Base-by-base conservation (phyloP, 2,888 invertebrate genomes). In the Iselma pallidipennis region DNA sequence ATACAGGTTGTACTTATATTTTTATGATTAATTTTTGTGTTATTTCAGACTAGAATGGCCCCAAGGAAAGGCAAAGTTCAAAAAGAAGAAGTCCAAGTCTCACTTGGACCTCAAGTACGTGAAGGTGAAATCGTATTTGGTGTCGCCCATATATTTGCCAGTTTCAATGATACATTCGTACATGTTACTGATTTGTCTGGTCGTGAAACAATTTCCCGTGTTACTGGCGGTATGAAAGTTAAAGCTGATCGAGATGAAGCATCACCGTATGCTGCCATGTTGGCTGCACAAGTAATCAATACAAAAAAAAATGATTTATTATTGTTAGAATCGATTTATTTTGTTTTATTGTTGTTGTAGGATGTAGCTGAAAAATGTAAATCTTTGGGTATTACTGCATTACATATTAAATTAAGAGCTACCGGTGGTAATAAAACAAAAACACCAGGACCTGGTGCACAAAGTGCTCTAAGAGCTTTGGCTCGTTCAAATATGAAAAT, bases 241-340 rank as follows among this genome's bases (percentile, higher is more conserved):
- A 99, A 99, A 85, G 99, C 99, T 75, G 99, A 99, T 86, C 91
- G 99, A 86, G 99, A 99, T 84, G 99, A 99, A 85, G 96, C 99
- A 69, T 98, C 98, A 50, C 99, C 99, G 51, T 99, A 99, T 81
- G 99, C 99, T 78, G 99, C 99, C 89, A 99, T 99, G 99, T 96
- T 99, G 85, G 99, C 99, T 75, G 98, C 98, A 71, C 98, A 99
- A 88, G 94, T 94, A 83, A 78, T 14, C 12, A 12, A 4, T n/a
- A 12, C 4, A 14, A 16, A 7, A 37, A 45, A 33, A 29, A 14
- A 26, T 53, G 3, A 9, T 25, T 23, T 21, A 14, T 50, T 23
- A 26, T 7, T 12, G 12, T 49, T 12, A 14, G 21, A n/a, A n/a
- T n/a, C n/a, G n/a, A n/a, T n/a, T n/a, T n/a, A n/a, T n/a, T n/a